Evolutionary conservation across 2,888 invertebrate species (phyloP), one percentile per base, ranked within the genome.

Genomic region (Abrostola triplasia): DNA sequence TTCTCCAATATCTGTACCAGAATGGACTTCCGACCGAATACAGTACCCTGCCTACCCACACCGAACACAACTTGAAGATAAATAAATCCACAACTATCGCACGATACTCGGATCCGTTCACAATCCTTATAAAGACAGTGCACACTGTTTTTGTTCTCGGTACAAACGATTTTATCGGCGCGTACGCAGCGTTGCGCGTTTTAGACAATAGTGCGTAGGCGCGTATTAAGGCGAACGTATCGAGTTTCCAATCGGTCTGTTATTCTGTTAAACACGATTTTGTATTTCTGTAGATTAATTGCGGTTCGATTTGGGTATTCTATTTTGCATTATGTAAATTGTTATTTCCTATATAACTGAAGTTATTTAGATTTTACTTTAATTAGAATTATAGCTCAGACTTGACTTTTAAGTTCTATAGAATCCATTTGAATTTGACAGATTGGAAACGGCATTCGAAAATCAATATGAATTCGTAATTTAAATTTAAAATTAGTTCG

Each of bases 181-280:
- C 68, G 75, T 84, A 84, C 86, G 82, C 77, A 81, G 65, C 77
- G 71, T 75, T 73, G 76, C 69, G 69, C 70, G 80, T 82, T 84
- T 82, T 83, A 83, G 85, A 92, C 92, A 92, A 92, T 92, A 86
- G 90, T 90, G 91, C 89, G 92, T 92, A 79, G 92, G 92, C 86
- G 87, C 83, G 79, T 86, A 88, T 88, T 88, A 87, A 82, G 82
- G 79, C 79, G 76, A 77, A 82, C 64, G 61, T 77, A 77, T 77
- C 77, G 73, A 70, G 70, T 64, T 67, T 60, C 64, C 81, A 80
- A 86, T 87, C 84, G 70, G 63, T 69, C 67, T 75, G 67, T 67
- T 62, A 72, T 79, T 73, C 73, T 66, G 59, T 66, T 69, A 63
- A 73, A 78, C 78, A 70, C 70, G 73, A 75, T 81, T 63, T 59